Evolutionary conservation across 35 echinoderm and acorn worm genomes (phyloP).

Genomic region (Patiria miniata): DNA sequence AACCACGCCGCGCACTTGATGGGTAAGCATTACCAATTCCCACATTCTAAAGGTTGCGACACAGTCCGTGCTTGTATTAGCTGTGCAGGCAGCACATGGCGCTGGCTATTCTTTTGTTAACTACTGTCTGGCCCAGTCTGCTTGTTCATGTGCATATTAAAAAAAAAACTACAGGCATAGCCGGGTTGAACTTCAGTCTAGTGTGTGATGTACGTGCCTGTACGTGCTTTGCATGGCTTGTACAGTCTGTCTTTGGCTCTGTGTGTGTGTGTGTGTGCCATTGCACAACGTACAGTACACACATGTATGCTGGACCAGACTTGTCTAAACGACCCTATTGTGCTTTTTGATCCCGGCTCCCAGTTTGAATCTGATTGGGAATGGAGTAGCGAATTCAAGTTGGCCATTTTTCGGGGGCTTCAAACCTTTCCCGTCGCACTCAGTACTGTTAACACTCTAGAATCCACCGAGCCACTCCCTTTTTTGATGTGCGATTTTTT

Average conservation of each 20-base stretch:
- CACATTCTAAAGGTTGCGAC: slow-evolving; percentile 26
- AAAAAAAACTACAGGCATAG: neutral
- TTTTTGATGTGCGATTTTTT: too few relatives aligned
- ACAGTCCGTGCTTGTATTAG: neutral
- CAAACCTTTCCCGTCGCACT: too few relatives aligned
- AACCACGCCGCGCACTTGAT: slow-evolving; percentile 8
- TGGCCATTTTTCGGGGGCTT: too few relatives aligned
- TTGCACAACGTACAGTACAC: too few relatives aligned
- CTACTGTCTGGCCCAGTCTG: slow-evolving; percentile 5
- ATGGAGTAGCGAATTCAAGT: neutral
- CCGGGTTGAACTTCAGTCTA: slow-evolving; percentile 2
- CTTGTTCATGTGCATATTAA: slow-evolving; percentile 13
- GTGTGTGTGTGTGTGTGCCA: too few relatives aligned
- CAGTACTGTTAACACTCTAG: too few relatives aligned
- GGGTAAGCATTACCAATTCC: neutral
- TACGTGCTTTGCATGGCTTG: slow-evolving; percentile 19
- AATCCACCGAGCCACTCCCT: too few relatives aligned
- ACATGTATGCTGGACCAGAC: too few relatives aligned
- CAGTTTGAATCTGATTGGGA: neutral
- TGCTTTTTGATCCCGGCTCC: neutral
- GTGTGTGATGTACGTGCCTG: neutral
- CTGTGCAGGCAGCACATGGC: neutral
- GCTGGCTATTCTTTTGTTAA: slow-evolving; percentile 17
- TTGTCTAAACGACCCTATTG: neutral
- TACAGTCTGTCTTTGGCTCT: neutral